Conservation (phyloP, 2,113 vertebrate genomes). For the Trematocara zebra region DNA sequence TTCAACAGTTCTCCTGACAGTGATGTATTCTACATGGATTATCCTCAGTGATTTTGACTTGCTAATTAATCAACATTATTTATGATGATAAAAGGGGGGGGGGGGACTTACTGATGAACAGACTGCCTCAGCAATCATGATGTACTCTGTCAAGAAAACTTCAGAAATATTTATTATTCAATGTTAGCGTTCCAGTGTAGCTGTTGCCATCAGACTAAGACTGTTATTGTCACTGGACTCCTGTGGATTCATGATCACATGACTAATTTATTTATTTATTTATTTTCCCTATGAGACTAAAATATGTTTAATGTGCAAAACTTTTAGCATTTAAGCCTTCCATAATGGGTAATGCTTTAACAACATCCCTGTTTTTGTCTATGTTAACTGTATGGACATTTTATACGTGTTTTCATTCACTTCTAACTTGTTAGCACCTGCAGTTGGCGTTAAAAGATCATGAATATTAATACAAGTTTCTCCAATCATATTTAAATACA, state of each 20-base stretch:
- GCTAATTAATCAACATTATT: slow-evolving; percentile 83
- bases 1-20: slow-evolving; percentile 75
- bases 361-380: not conserved
- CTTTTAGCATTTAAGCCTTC: not conserved
- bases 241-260: not conserved
- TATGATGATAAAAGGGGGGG: slow-evolving; percentile 66
- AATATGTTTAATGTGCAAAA: not conserved
- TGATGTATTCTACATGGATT: slow-evolving; percentile 79
- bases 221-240: not conserved
- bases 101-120: slow-evolving; percentile 58
- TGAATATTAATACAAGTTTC: not conserved
- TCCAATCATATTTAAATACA: not conserved
- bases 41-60: slow-evolving; percentile 77
- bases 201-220: not conserved
- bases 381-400: not conserved
- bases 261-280: not conserved
- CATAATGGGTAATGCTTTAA: not conserved
- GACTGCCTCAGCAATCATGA: slow-evolving; percentile 66
- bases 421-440: not conserved
- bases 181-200: not conserved
- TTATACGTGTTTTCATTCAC: not conserved
- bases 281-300: not conserved
- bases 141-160: slow-evolving; percentile 54
- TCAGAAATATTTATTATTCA: slow-evolving; percentile 38
- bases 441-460: not conserved